Conservation (phyloP, 2,888 invertebrate genomes). For the Siphlonurus alternatus region DNA sequence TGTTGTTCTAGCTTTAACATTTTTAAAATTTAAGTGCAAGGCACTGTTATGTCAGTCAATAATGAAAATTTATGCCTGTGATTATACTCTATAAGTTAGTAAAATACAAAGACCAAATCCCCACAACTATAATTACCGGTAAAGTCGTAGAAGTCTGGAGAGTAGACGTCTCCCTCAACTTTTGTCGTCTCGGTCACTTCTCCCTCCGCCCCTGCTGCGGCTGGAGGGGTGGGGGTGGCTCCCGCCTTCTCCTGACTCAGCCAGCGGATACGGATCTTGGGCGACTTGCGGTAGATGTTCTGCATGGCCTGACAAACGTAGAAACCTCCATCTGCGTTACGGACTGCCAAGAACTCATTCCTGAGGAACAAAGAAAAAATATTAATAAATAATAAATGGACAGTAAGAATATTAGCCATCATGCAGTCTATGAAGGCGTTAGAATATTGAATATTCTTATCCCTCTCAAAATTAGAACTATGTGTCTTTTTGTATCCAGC, state of each 20-base stretch:
- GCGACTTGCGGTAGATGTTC: constrained; percentile 73
- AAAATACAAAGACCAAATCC: no score
- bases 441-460: neutral
- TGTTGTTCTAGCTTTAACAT: no score
- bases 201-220: constrained; percentile 9
- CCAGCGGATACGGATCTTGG: constrained; percentile 81
- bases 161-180: constrained; percentile 49
- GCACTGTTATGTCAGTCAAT: no score
- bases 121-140: no score
- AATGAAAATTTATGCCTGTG: no score
- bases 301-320: constrained; percentile 81
- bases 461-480: neutral
- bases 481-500: no score
- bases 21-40: no score
- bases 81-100: no score
- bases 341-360: constrained; percentile 78
- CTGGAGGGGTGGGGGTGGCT: neutral
- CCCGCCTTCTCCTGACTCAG: constrained; percentile 39
- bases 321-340: constrained; percentile 76
- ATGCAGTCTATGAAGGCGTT: neutral
- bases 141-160: constrained; percentile 76
- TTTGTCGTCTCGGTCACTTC: constrained; percentile 40
- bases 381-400: constrained; percentile 8
- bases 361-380: constrained; percentile 34
- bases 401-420: neutral